A percentile compares a stretch with the other conserved stretches of the same genome.
phyloP scores from a whole-genome alignment of 2,797 vertebrate species.

The Channa striata region DNA sequence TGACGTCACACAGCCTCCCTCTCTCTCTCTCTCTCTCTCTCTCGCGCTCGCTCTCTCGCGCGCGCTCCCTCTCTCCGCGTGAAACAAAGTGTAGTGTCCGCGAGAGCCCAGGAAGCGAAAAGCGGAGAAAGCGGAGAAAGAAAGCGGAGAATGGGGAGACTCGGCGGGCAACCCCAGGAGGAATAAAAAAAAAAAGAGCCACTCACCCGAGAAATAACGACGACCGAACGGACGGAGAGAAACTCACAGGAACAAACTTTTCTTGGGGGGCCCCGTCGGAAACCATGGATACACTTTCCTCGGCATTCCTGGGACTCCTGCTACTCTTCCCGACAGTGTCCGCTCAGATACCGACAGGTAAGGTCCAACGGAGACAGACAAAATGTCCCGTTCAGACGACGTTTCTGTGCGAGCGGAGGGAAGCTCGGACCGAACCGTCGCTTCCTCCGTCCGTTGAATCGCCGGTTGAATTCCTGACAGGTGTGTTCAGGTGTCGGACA shows the following conservation, averaged over 20 bases:
- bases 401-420: background rate
- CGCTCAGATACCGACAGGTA: constrained; percentile 77
- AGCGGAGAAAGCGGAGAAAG: constrained; percentile 53
- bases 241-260: constrained; percentile 61
- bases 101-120: constrained; percentile 67
- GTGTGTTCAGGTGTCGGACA: constrained; percentile 56
- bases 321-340: constrained; percentile 50
- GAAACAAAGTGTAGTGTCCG: constrained; percentile 74
- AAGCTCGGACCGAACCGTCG: constrained; percentile 18
- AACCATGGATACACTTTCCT: constrained; percentile 80
- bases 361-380: background rate
- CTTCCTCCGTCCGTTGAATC: background rate
- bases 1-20: constrained; percentile 67
- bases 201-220: background rate
- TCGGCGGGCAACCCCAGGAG: constrained; percentile 53
- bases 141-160: constrained; percentile 69
- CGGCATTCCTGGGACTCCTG: constrained; percentile 67
- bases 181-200: constrained; percentile 71
- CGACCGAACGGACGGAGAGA: constrained; percentile 18
- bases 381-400: too few species aligned
- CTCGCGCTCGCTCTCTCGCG: constrained; percentile 22
- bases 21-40: constrained; percentile 9
- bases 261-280: constrained; percentile 20
- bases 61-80: constrained; percentile 60
- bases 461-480: constrained; percentile 48